Conservation (phyloP, 2,888 invertebrate species). For the Scotopteryx bipunctaria region DNA sequence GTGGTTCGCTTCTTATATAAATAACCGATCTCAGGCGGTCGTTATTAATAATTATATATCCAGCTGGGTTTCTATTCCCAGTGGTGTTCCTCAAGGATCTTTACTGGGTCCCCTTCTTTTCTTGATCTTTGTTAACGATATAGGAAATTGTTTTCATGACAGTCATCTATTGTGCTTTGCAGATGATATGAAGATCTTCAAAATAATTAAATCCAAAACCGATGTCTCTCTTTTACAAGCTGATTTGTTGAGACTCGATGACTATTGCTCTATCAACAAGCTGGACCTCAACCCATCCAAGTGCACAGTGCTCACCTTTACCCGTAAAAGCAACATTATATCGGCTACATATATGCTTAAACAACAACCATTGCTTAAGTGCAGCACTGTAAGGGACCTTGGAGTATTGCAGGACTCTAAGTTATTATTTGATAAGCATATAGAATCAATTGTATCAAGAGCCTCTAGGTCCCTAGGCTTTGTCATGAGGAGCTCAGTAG, state of each 20-base stretch:
- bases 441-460: neutral
- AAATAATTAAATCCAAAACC: neutral
- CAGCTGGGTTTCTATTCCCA: neutral
- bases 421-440: neutral
- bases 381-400: neutral
- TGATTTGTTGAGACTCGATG: neutral
- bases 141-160: neutral
- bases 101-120: neutral
- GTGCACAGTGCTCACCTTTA: neutral
- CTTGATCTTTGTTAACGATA: neutral
- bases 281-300: neutral
- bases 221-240: neutral
- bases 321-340: neutral
- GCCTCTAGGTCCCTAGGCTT: neutral
- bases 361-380: neutral
- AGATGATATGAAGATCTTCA: neutral
- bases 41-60: neutral
- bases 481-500: neutral
- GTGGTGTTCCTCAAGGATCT: neutral
- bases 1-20: neutral
- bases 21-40: neutral
- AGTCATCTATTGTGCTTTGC: neutral
- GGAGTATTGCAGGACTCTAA: neutral
- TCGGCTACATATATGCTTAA: neutral
- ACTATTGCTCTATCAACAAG: neutral